Base-by-base conservation (phyloP, 2,888 invertebrate species). In the Dascillus cervinus region DNA sequence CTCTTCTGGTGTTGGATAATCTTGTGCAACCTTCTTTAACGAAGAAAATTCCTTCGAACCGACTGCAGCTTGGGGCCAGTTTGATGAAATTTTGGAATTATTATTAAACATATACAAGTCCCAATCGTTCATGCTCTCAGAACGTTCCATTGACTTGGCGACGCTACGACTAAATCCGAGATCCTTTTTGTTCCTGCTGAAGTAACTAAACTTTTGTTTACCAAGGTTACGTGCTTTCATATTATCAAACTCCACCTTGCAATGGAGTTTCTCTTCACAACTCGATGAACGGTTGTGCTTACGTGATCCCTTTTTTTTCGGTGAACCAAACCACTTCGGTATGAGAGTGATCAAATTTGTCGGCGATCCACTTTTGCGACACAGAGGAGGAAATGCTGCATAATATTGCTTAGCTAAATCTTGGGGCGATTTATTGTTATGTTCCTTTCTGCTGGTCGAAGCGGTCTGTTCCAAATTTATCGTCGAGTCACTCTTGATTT, bases 401-500 rank as follows among this genome's bases (percentile, higher is more conserved):
- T 80, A 82, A 62, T 83, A 83, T 63, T 77, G 73, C 59, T 79
- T 77, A 50, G 80, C 79, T 58, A 78, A 76, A 66, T 82, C 83
- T 50, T 71, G 61, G 34, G 70, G 73, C 60, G 75, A 71, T 52
- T 53, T 35, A 42, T 47, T 34, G 56, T 49, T 22, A 38, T 32
- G 32, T 30, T 29, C 36, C 30, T 43, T 37, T 13, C n/a, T 29
- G 6, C 21, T 24, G 20, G 22, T 28, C 26, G 38, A 32, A 34
- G 32, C 19, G 20, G 37, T 34, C 13, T 22, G 25, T 23, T 44
- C 40, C 9, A 33, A 27, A 29, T 41, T 37, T 28, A 30, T 32
- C 34, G 37, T 30, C 29, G 45, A 34, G 15, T 49, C 48, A 32
- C 43, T 64, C 53, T 77, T 78, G 52, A 80, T 73, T 64, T 83